These are phyloP conservation scores for Zingel zingel DNA, from an alignment of 2,113 vertebrate genomes.

Conservation along the genomic window DNA sequence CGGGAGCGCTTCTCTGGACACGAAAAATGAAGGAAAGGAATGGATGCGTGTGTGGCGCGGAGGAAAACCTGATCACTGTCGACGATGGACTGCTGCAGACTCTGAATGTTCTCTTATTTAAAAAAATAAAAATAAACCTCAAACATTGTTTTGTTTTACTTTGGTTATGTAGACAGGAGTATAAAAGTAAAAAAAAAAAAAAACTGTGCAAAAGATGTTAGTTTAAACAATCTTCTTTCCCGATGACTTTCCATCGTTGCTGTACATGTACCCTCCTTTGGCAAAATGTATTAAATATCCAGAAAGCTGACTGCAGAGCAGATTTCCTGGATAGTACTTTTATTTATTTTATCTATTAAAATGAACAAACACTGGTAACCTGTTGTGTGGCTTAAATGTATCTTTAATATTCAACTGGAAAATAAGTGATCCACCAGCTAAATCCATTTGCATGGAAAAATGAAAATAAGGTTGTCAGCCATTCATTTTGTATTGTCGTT, in stretches of 20 bases:
- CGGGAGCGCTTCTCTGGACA: slow-evolving; percentile 23
- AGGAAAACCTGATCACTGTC: slow-evolving; percentile 20
- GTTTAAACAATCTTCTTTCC: slow-evolving; percentile 24
- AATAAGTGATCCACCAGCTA: neutral
- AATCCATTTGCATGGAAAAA: neutral
- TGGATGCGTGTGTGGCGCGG: slow-evolving; percentile 1
- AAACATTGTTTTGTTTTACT: slow-evolving; percentile 54
- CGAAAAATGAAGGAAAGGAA: neutral
- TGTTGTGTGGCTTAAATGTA: slow-evolving; percentile 52
- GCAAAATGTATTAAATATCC: slow-evolving; percentile 75
- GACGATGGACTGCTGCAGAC: slow-evolving; percentile 67
- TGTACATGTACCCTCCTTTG: slow-evolving; percentile 46
- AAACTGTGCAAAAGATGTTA: slow-evolving; percentile 28
- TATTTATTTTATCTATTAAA: slow-evolving; percentile 85
- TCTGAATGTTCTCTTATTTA: slow-evolving; percentile 77
- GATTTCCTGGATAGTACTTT: slow-evolving; percentile 75
- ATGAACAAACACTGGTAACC: slow-evolving; percentile 73
- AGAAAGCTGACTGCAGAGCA: slow-evolving; percentile 72
- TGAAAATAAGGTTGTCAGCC: neutral
- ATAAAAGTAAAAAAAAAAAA: slow-evolving; percentile 42
- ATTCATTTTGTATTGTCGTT: slow-evolving; percentile 41
- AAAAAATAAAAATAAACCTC: neutral
- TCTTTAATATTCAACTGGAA: slow-evolving; percentile 21
- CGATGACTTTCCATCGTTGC: slow-evolving; percentile 23
- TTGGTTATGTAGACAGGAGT: slow-evolving; percentile 51